Percentiles rank a stretch among this genome's conserved stretches.
Evolutionary conservation across 1,140 invertebrate genomes (phyloP).

Genomic region (Drosophila murphyi): DNA sequence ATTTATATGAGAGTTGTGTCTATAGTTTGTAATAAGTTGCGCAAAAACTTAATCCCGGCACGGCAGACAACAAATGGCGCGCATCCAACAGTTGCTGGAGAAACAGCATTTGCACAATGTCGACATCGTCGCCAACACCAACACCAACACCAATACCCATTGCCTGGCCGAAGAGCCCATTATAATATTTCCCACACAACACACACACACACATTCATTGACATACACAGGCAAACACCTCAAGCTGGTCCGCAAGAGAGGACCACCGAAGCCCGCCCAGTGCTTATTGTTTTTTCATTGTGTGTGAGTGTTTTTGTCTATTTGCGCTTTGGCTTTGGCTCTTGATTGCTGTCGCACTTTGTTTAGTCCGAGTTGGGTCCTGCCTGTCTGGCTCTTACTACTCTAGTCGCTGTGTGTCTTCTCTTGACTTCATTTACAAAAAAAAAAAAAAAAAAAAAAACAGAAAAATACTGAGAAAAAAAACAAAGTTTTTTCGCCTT

Average conservation of each 20-base stretch:
- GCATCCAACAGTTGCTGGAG: constrained; percentile 21
- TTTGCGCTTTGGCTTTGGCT: constrained; percentile 58
- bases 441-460: constrained; percentile 36
- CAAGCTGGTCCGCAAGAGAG: constrained; percentile 21
- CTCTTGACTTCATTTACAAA: constrained; percentile 64
- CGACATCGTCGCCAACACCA: constrained; percentile 12
- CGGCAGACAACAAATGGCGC: constrained; percentile 47
- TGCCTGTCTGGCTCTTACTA: not conserved
- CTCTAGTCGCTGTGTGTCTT: not conserved
- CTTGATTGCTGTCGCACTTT: constrained; percentile 76
- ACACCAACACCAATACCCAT: not conserved
- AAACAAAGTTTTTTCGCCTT: constrained; percentile 62
- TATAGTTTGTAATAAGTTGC: constrained; percentile 76
- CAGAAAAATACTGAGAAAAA: not conserved
- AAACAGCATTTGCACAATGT: constrained; percentile 36
- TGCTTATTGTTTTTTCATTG: constrained; percentile 78
- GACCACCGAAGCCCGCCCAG: constrained; percentile 1
- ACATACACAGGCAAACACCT: constrained; percentile 36
- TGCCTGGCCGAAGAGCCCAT: constrained; percentile 47
- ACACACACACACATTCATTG: not conserved
- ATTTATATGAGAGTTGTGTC: constrained; percentile 47
- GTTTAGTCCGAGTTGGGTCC: constrained; percentile 47
- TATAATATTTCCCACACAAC: constrained; percentile 49
- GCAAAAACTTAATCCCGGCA: constrained; percentile 74
- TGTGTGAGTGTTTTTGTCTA: constrained; percentile 61